Conservation (phyloP, 2,888 invertebrate species). For the Heliconius sara region DNA sequence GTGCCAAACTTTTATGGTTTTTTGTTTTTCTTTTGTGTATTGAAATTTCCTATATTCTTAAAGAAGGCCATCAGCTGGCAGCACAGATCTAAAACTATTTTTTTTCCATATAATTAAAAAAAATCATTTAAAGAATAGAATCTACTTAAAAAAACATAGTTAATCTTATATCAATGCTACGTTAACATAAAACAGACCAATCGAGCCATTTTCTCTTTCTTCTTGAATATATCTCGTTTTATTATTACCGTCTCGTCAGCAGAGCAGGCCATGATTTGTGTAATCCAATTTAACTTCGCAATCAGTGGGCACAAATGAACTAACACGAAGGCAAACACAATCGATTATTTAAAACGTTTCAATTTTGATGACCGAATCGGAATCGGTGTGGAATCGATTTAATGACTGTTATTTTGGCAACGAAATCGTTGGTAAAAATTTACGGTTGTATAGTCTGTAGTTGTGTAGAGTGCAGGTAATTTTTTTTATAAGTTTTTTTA, state of each 20-base stretch:
- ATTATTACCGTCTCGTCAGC: constrained; percentile 3
- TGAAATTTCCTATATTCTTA: too few species aligned
- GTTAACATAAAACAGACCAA: background rate
- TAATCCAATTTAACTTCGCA: constrained; percentile 82
- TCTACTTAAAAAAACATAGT: background rate
- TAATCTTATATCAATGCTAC: background rate
- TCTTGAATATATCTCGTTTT: constrained; percentile 21
- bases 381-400: constrained; percentile 42
- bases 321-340: constrained; percentile 78
- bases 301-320: constrained; percentile 79
- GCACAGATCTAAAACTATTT: too few species aligned
- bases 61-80: too few species aligned
- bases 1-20: too few species aligned
- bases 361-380: constrained; percentile 44
- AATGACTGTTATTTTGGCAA: constrained; percentile 41
- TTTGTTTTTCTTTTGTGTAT: too few species aligned
- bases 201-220: background rate
- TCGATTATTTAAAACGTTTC: constrained; percentile 73
- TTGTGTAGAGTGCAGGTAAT: background rate
- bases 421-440: constrained; percentile 23
- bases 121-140: background rate
- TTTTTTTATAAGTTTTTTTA: background rate
- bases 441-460: constrained; percentile 2
- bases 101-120: background rate
- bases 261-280: constrained; percentile 65